Conservation (phyloP, 2,113 vertebrate genomes). For the Naja naja region DNA sequence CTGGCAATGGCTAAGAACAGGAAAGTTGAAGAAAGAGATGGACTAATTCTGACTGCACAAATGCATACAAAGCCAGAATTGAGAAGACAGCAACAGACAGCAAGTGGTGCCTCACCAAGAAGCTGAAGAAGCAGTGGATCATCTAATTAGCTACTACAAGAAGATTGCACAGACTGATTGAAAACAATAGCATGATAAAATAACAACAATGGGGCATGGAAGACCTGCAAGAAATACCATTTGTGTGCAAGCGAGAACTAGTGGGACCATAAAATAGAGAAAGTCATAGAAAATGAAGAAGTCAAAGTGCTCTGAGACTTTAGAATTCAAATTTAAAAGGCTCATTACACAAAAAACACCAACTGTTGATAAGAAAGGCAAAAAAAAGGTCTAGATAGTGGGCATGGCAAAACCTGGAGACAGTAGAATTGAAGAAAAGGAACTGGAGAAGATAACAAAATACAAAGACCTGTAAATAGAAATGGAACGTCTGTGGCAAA, state of each 20-base stretch:
- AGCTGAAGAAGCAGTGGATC: not conserved
- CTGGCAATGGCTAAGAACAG: not conserved
- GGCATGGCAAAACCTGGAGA: too few species aligned
- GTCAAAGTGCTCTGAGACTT: not conserved
- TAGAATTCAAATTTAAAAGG: not conserved
- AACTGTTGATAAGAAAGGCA: not conserved
- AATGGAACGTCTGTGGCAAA: too few species aligned
- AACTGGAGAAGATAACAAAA: too few species aligned
- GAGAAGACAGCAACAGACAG: not conserved
- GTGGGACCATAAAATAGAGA: not conserved
- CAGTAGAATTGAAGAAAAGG: too few species aligned
- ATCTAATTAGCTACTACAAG: not conserved
- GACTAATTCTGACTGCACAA: not conserved
- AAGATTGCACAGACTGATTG: not conserved
- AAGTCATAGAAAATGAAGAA: not conserved
- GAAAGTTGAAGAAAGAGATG: not conserved
- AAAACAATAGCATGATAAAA: not conserved
- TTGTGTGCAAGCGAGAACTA: not conserved
- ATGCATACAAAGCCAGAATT: not conserved
- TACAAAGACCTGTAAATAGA: too few species aligned
- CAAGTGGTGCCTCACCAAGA: not conserved
- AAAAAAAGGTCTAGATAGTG: not conserved
- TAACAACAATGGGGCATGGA: not conserved
- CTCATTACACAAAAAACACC: not conserved
- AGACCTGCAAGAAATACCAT: not conserved